These are phyloP conservation scores for Diplodus puntazzo DNA, from an alignment of 2,797 vertebrate species.

Conservation along the genomic window DNA sequence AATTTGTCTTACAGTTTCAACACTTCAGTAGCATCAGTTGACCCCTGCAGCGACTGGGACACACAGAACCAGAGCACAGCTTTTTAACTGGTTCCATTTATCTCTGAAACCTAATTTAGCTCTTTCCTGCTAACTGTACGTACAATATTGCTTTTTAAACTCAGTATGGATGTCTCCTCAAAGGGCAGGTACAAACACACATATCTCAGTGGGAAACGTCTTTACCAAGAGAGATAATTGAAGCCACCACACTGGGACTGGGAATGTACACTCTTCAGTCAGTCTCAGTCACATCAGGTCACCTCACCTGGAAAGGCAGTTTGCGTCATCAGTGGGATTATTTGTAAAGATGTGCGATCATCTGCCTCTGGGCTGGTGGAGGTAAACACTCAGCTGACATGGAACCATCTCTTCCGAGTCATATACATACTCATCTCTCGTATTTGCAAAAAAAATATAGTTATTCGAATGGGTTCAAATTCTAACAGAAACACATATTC, in stretches of 20 bases:
- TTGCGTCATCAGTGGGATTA: constrained; percentile 15
- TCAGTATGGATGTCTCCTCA: constrained; percentile 34
- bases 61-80: constrained; percentile 19
- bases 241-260: constrained; percentile 32
- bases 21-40: constrained; percentile 45
- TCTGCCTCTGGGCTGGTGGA: constrained; percentile 10
- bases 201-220: constrained; percentile 42
- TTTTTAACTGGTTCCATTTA: background rate
- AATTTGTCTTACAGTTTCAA: constrained; percentile 47
- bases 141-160: constrained; percentile 16
- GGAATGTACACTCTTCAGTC: constrained; percentile 65
- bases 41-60: constrained; percentile 16
- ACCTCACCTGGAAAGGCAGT: constrained; percentile 18
- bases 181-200: constrained; percentile 48
- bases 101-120: background rate
- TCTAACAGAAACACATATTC: background rate
- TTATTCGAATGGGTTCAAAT: background rate
- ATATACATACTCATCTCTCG: background rate
- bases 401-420: constrained; percentile 18
- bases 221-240: constrained; percentile 20
- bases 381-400: constrained; percentile 15
- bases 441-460: background rate
- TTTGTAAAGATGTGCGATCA: constrained; percentile 8
- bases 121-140: constrained; percentile 5
- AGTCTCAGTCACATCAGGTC: constrained; percentile 37